phyloP scores from a whole-genome alignment of 2,888 invertebrate genomes.

The Aphodius granarius region DNA sequence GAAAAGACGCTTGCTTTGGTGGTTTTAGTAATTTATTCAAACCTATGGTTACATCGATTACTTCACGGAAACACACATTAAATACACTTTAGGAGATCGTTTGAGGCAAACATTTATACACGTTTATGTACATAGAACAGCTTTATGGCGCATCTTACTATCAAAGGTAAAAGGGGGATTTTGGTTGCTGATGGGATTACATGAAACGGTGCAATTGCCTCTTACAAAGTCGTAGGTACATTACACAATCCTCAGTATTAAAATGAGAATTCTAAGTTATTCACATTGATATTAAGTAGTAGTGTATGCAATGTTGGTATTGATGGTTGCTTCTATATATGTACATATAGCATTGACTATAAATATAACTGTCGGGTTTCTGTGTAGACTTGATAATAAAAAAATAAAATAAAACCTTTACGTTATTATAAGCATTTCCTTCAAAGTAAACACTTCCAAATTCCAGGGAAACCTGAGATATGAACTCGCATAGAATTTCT shows the following conservation, averaged over 20 bases:
- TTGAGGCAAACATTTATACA: background rate
- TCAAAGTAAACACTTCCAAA: background rate
- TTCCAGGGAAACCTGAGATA: background rate
- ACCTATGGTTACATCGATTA: background rate
- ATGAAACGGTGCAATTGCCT: background rate
- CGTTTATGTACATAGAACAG: background rate
- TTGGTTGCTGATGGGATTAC: background rate
- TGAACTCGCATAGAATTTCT: background rate
- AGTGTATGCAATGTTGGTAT: background rate
- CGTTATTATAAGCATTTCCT: no score
- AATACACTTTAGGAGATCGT: background rate
- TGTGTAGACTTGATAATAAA: no score
- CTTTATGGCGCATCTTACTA: background rate
- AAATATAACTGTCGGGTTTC: no score
- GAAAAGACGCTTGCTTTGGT: background rate
- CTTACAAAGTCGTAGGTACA: background rate
- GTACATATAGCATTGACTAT: no score
- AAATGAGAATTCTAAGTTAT: background rate
- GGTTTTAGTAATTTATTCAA: background rate
- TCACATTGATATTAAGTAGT: background rate
- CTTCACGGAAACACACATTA: background rate
- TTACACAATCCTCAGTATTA: no score
- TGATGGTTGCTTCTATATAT: background rate
- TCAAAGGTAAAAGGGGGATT: background rate
- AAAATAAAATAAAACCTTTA: no score